These are phyloP conservation scores for Podocnemis expansa DNA, from an alignment of 2,113 vertebrate species.

Conservation along the genomic window DNA sequence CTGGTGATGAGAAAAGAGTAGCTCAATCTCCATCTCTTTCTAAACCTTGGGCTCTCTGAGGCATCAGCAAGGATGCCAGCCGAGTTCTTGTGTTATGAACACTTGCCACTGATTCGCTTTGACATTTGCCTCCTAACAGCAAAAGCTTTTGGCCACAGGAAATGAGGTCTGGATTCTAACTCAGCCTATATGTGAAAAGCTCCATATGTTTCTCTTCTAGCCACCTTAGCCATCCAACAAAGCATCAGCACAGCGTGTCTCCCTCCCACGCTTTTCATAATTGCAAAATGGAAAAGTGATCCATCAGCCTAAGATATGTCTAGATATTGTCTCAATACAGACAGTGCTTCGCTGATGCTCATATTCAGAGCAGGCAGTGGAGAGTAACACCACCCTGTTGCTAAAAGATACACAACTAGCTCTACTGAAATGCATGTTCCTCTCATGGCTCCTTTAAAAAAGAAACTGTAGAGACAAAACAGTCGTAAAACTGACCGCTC, in stretches of 20 bases:
- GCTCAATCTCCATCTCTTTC: neutral
- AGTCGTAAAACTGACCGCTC: neutral
- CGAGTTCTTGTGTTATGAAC: neutral
- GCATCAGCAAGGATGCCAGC: neutral
- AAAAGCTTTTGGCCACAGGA: neutral
- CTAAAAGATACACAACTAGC: neutral
- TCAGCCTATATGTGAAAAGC: neutral
- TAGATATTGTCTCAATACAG: neutral
- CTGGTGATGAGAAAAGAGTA: neutral
- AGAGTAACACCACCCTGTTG: neutral
- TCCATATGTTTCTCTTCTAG: neutral
- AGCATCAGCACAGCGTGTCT: neutral
- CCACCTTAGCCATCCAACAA: neutral
- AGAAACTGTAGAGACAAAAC: neutral
- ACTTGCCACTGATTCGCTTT: neutral
- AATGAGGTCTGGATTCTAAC: neutral
- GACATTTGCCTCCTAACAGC: neutral
- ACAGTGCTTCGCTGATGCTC: neutral
- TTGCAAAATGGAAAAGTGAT: neutral
- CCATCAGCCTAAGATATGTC: neutral
- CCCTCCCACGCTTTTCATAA: neutral
- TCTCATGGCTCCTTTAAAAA: neutral
- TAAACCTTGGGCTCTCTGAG: neutral
- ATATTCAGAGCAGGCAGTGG: neutral
- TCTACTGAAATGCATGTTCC: neutral